A percentile compares a stretch with the other conserved stretches of the same genome.
These are phyloP conservation scores for Narcine bancroftii DNA, from an alignment of 2,113 vertebrate species.

Conservation along the genomic window DNA sequence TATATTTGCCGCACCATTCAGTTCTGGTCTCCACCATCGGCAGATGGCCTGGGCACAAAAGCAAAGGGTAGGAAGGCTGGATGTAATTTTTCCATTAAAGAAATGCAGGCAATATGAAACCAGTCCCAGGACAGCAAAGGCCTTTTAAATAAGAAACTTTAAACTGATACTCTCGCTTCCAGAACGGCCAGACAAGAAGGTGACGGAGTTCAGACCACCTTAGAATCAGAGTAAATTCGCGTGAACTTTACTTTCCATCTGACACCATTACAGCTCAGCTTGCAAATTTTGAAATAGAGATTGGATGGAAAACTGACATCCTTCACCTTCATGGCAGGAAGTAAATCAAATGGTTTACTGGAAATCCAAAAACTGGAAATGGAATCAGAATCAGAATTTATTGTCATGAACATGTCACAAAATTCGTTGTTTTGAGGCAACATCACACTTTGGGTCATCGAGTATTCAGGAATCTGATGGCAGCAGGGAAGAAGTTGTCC, in stretches of 20 bases:
- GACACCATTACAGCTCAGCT: too few species aligned
- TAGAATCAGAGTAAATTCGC: background rate
- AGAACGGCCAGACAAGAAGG: background rate
- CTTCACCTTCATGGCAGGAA: background rate
- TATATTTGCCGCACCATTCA: background rate
- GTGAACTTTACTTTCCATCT: background rate
- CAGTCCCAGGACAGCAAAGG: background rate
- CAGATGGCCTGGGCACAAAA: background rate
- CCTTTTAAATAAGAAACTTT: background rate
- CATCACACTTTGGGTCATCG: too few species aligned
- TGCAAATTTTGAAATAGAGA: background rate
- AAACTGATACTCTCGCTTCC: background rate
- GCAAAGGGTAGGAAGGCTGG: background rate
- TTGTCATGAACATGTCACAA: too few species aligned
- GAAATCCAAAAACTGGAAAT: too few species aligned
- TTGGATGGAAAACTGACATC: background rate
- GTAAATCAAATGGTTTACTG: background rate
- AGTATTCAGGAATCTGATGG: too few species aligned
- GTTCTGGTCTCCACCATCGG: background rate
- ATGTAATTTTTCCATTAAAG: background rate
- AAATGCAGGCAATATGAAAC: too few species aligned
- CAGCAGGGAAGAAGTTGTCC: too few species aligned
- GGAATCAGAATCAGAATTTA: too few species aligned
- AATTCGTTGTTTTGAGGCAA: too few species aligned
- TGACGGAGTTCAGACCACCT: background rate